Conservation (phyloP, 1,140 invertebrate species). For the Ceratitis capitata region DNA sequence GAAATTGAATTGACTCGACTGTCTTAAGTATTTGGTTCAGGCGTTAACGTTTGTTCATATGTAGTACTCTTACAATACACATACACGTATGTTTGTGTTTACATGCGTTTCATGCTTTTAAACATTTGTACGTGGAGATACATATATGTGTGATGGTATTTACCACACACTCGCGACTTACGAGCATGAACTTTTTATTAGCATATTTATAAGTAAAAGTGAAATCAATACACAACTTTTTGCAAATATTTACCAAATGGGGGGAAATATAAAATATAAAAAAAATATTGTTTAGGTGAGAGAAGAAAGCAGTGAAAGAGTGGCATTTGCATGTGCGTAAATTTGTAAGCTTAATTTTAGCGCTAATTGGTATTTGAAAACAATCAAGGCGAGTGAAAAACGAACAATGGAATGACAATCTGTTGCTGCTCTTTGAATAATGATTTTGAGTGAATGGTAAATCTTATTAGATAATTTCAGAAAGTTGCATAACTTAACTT, state of each 20-base stretch:
- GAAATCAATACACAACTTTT: constrained; percentile 34
- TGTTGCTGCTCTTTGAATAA: too few species aligned
- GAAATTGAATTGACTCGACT: constrained; percentile 38
- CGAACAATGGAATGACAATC: too few species aligned
- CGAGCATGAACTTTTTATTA: constrained; percentile 20
- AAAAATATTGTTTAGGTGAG: too few species aligned
- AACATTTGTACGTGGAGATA: neutral
- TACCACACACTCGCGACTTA: too few species aligned
- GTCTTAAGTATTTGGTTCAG: neutral
- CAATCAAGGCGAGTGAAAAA: too few species aligned
- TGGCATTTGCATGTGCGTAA: too few species aligned
- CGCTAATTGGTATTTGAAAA: neutral
- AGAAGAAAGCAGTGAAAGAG: neutral
- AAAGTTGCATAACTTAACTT: too few species aligned
- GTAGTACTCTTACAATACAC: neutral
- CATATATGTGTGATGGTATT: neutral
- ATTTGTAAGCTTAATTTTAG: too few species aligned
- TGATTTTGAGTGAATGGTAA: too few species aligned
- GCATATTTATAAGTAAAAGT: constrained; percentile 42
- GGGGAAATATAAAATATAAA: too few species aligned
- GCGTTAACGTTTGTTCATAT: neutral
- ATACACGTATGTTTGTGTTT: neutral
- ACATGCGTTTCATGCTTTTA: neutral
- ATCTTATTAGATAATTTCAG: too few species aligned
- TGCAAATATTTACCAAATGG: constrained; percentile 30